A percentile compares a stretch with the other conserved stretches of the same genome.
These are phyloP conservation scores for Argyrosomus regius DNA, from an alignment of 2,797 vertebrate species.

Conservation along the genomic window DNA sequence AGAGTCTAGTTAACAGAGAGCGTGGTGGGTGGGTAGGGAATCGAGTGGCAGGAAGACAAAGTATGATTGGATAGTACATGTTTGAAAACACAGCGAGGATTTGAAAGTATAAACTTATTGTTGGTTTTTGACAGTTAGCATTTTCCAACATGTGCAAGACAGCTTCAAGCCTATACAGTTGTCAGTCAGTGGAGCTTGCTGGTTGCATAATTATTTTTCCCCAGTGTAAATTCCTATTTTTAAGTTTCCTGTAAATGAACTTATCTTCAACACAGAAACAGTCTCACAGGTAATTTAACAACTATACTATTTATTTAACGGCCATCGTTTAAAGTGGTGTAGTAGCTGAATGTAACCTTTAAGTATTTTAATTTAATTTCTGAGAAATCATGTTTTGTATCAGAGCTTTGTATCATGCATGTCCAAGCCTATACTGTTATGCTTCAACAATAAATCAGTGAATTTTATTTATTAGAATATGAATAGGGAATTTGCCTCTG, in stretches of 20 bases:
- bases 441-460: too few relatives aligned
- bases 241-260: not conserved
- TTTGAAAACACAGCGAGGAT: conserved; percentile 20
- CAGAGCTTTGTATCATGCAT: not conserved
- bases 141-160: conserved; percentile 11
- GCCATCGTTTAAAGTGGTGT: too few relatives aligned
- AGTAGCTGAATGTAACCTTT: too few relatives aligned
- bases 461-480: conserved; percentile 2
- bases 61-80: not conserved
- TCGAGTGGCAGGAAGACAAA: conserved; percentile 29
- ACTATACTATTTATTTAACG: not conserved
- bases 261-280: not conserved
- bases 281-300: not conserved
- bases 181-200: conserved; percentile 4
- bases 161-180: not conserved
- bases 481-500: conserved; percentile 4
- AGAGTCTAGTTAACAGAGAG: conserved; percentile 61
- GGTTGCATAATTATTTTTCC: not conserved
- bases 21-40: conserved; percentile 61
- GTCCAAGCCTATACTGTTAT: not conserved
- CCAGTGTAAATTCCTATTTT: not conserved
- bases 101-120: not conserved
- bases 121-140: not conserved
- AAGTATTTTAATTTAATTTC: too few relatives aligned
- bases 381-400: too few relatives aligned